phyloP scores from a whole-genome alignment of 2,888 invertebrate genomes.

The Drosophila tanythrix region DNA sequence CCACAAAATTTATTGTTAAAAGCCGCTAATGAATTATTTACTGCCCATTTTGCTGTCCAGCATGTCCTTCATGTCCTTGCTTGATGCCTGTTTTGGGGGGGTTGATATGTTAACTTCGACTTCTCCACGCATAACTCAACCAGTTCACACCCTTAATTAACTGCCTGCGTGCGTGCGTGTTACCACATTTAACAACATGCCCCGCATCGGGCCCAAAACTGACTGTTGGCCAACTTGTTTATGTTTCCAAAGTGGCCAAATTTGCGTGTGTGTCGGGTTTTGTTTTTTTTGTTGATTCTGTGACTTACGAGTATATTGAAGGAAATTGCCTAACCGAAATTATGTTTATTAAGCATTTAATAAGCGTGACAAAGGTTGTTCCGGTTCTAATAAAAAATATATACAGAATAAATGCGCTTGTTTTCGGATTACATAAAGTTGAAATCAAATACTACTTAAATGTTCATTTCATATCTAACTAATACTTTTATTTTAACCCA shows the following conservation, averaged over 20 bases:
- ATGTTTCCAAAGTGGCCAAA: constrained; percentile 45
- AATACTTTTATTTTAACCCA: background rate
- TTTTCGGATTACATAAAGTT: background rate
- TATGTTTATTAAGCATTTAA: constrained; percentile 74
- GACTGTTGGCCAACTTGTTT: constrained; percentile 50
- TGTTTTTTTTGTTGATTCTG: constrained; percentile 17
- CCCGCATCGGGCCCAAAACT: constrained; percentile 11
- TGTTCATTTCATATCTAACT: background rate
- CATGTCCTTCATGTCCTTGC: constrained; percentile 41
- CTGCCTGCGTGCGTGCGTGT: constrained; percentile 71
- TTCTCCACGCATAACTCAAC: constrained; percentile 77
- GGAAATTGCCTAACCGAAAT: constrained; percentile 57
- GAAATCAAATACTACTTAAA: background rate
- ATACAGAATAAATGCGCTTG: background rate
- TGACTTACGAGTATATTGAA: constrained; percentile 33
- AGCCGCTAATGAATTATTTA: constrained; percentile 83
- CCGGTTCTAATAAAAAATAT: constrained; percentile 9
- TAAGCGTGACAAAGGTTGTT: constrained; percentile 47
- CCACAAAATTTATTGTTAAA: constrained; percentile 78
- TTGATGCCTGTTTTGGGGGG: constrained; percentile 17
- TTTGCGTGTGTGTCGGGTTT: constrained; percentile 56
- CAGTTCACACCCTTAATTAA: constrained; percentile 84
- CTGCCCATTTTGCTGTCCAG: constrained; percentile 61
- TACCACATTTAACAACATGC: constrained; percentile 53
- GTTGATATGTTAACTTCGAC: constrained; percentile 31